These are phyloP conservation scores for Onychomys torridus DNA, from an alignment of 2,797 vertebrate genomes.

Conservation along the genomic window DNA sequence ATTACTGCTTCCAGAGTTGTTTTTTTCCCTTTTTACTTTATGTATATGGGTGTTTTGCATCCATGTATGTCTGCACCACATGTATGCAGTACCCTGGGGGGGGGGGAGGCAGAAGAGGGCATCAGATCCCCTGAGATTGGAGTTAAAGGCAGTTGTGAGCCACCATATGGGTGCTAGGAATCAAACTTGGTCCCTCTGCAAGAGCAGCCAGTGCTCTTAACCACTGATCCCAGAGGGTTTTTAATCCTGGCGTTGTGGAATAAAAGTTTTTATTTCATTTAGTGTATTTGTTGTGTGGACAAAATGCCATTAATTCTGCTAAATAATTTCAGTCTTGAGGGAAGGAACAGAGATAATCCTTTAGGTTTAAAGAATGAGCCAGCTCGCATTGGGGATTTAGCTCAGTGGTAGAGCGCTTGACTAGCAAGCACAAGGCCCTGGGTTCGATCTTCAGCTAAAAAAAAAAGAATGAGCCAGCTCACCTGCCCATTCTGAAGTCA, in stretches of 20 bases:
- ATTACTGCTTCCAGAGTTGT: neutral
- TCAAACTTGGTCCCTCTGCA: neutral
- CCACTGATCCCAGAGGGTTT: neutral
- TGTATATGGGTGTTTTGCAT: neutral
- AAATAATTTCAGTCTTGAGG: neutral
- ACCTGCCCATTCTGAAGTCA: neutral
- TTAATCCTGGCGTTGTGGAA: neutral
- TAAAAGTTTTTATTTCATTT: constrained; percentile 27
- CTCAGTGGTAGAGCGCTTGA: too few species aligned
- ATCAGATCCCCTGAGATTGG: neutral
- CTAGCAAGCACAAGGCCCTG: too few species aligned
- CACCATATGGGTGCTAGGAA: neutral
- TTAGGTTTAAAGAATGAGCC: neutral
- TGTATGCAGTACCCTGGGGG: neutral
- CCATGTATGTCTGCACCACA: neutral
- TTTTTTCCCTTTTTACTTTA: neutral
- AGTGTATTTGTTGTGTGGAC: neutral
- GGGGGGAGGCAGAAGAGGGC: neutral
- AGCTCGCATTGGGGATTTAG: too few species aligned
- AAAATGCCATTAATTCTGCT: constrained; percentile 36
- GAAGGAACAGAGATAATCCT: constrained; percentile 9
- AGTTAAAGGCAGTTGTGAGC: neutral
- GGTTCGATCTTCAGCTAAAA: too few species aligned
- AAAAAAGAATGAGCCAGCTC: too few species aligned
- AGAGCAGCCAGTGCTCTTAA: neutral